These are phyloP conservation scores for Neofelis nebulosa DNA, from an alignment of 2,113 vertebrate species.

Conservation along the genomic window DNA sequence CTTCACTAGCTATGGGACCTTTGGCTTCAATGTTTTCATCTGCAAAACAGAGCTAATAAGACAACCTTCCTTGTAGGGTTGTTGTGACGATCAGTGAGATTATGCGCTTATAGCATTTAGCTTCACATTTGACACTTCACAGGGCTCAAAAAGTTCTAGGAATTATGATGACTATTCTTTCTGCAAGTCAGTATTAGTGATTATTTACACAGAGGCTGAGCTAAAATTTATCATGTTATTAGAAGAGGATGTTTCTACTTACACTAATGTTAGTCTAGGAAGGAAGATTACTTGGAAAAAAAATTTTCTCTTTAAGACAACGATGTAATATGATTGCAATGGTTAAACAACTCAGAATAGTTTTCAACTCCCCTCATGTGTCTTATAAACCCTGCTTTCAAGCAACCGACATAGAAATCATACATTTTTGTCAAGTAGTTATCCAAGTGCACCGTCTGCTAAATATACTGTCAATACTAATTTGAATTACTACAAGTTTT, in stretches of 20 bases:
- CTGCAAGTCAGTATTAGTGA: not conserved
- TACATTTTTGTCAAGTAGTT: not conserved
- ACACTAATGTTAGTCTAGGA: slow-evolving; percentile 6
- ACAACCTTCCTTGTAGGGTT: not conserved
- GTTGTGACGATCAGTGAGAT: not conserved
- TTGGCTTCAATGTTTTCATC: not conserved
- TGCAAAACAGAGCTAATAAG: not conserved
- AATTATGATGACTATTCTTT: not conserved
- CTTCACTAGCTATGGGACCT: not conserved
- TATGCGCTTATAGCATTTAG: not conserved
- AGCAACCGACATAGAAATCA: not conserved
- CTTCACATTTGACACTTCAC: not conserved
- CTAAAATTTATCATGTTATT: not conserved
- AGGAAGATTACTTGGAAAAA: slow-evolving; percentile 9
- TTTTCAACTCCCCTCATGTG: not conserved
- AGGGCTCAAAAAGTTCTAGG: not conserved
- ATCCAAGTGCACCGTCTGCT: not conserved
- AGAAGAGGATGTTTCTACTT: not conserved
- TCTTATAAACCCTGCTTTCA: not conserved
- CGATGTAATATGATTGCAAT: not conserved
- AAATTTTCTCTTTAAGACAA: not conserved
- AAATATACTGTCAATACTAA: not conserved
- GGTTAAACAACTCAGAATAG: not conserved
- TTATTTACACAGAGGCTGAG: not conserved
- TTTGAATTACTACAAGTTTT: slow-evolving; percentile 30